A percentile compares a stretch with the other conserved stretches of the same genome.
phyloP scores from a whole-genome alignment of 92 coral and sea anemone species.

The Porites divaricata region DNA sequence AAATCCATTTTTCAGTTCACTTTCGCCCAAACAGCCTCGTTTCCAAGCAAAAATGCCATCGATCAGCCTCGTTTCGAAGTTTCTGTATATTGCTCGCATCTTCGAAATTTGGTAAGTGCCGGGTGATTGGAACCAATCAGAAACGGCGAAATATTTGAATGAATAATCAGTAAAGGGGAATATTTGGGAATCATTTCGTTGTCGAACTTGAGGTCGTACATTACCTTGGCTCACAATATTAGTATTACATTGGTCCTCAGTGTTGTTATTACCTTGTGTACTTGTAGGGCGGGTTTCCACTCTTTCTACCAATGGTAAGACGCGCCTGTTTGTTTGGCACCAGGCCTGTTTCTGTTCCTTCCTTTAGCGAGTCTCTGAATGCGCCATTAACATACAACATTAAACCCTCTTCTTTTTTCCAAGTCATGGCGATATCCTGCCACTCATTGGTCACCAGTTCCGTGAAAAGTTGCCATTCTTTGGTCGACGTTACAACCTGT shows the following conservation, averaged over 20 bases:
- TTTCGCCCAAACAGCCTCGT: too few relatives aligned
- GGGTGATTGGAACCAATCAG: too few relatives aligned
- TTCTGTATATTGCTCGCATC: too few relatives aligned
- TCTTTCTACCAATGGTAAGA: conserved; percentile 92
- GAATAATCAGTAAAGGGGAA: too few relatives aligned
- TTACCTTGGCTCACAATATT: too few relatives aligned
- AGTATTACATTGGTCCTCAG: neutral
- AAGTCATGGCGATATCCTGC: conserved; percentile 96
- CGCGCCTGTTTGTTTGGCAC: conserved; percentile 96
- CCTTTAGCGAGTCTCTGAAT: conserved; percentile 91
- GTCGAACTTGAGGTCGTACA: too few relatives aligned
- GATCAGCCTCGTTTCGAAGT: too few relatives aligned
- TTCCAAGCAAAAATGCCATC: too few relatives aligned
- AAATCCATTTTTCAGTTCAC: too few relatives aligned
- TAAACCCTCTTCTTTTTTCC: conserved; percentile 96
- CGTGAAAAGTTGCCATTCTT: conserved; percentile 94
- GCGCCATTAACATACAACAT: conserved; percentile 98
- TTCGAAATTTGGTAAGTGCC: too few relatives aligned
- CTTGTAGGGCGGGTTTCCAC: conserved; percentile 89
- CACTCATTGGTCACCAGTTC: conserved; percentile 95
- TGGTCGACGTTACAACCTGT: conserved; percentile 85
- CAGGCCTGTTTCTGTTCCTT: conserved; percentile 69
- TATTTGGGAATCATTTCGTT: too few relatives aligned
- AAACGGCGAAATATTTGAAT: too few relatives aligned
- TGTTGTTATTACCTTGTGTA: conserved; percentile 80